Base-by-base conservation (phyloP, 2,888 invertebrate species). In the Eupithecia dodoneata region DNA sequence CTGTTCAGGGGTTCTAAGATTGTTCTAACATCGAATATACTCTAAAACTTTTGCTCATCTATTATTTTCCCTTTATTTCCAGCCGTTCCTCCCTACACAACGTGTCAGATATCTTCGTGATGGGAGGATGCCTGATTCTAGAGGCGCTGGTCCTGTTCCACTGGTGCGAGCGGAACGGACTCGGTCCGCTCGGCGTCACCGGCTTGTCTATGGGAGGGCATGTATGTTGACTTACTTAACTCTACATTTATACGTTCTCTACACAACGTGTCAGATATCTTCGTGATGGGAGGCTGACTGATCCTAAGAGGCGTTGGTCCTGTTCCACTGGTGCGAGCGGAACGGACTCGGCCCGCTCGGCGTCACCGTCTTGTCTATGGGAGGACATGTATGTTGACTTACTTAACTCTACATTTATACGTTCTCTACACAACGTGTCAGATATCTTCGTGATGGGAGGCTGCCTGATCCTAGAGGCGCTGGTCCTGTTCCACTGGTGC, bases 381-480 rank as follows among this genome's bases (percentile, higher is more conserved):
- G 99, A 77, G 99, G 99, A 76, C 99, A 99, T 96, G 99, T 99
- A 94, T 96, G 97, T 96, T 81, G 49, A 66, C 12, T 59, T 47
- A 41, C 72, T 30, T 47, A 47, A 7, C 45, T 45, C 45, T 45
- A 30, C 30, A 30, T 30, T 30, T 30, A 30, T 30, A 30, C 30
- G 30, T 30, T 97, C 98, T 85, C 96, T 99, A 73, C 97, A 98
- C 89, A 98, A 99, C 94, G 99, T 99, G 4, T 98, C 98, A 41
- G 99, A 99, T 91, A 97, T 99, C 89, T 99, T 99, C 96, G 98
- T 99, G 82, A 99, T 99, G 99, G 99, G 99, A 76, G 99, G 99
- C 67, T 98, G 99, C 87, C 95, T 99, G 78, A 98, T 99, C 81
- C 96, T 99, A 85, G 99, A 99, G 94, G 97, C 98, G 65, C 94